phyloP scores from a whole-genome alignment of 2,113 vertebrate genomes.

The Myodes glareolus region DNA sequence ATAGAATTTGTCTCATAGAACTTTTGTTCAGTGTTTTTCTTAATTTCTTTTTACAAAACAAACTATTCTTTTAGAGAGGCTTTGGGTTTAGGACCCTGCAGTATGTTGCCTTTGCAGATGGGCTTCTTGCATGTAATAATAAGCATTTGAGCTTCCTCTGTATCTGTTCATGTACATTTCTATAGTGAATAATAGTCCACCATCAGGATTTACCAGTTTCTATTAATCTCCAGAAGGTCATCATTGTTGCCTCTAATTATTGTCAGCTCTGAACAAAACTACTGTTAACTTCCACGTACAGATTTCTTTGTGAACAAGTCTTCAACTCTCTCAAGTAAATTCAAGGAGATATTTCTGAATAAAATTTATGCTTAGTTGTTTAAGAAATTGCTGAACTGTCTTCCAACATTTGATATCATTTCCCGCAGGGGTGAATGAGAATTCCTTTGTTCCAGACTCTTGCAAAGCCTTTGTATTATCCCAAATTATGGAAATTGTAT shows the following conservation, averaged over 20 bases:
- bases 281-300: neutral
- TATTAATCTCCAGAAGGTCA: neutral
- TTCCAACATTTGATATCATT: neutral
- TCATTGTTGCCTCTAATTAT: neutral
- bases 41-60: neutral
- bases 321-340: neutral
- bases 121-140: neutral
- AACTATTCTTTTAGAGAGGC: neutral
- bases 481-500: neutral
- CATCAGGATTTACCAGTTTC: slow-evolving; percentile 25
- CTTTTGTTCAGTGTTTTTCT: neutral
- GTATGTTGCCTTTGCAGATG: neutral
- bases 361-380: neutral
- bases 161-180: slow-evolving; percentile 12
- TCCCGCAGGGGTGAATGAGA: neutral
- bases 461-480: neutral
- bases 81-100: slow-evolving; percentile 14
- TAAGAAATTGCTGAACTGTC: neutral
- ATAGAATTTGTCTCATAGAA: neutral
- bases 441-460: neutral
- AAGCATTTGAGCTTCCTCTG: neutral
- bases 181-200: neutral
- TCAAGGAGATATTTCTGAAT: neutral
- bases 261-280: neutral
- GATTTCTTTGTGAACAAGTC: slow-evolving; percentile 18